Base-by-base conservation (phyloP, 2,797 vertebrate genomes). In the Phoebastria nigripes region DNA sequence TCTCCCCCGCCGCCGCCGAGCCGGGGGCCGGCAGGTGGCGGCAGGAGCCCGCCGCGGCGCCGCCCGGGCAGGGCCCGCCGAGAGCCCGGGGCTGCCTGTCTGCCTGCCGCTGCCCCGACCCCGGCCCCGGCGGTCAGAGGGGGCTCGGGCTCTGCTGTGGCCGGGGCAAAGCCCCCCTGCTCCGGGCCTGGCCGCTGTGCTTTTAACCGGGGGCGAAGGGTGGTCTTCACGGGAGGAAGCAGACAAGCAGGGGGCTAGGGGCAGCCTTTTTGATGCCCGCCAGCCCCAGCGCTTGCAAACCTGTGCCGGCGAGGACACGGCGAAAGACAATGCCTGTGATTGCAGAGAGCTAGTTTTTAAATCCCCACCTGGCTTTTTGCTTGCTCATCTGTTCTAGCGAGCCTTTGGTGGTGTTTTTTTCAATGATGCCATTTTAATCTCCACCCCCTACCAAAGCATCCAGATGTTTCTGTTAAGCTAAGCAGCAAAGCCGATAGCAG, bases 21-120 rank as follows among this genome's bases (percentile, higher is more conserved):
- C 44, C 44, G 18, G 44, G 49, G 26, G 51, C 86, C 93, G 82
- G 67, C 73, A 94, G 93, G 73, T 55, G 93, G 93, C 90, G 78
- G 59, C 55, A 82, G 41, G 66, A 44, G 39, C 73, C 35, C 58
- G 83, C 71, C 52, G 15, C 35, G 35, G 35, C 35, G 35, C 35
- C 35, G 35, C 35, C 35, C 35, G 35, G 35, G 35, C 35, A 35
- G 35, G 35, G 35, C 35, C 35, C 35, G 35, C 35, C 35, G 35
- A 47, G n/a, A 6, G 62, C 17, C 25, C 25, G n/a, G 42, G 42
- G 42, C 17, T 44, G 42, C 16, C 42, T 19, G 42, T 18, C 15
- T 6, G 16, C 8, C 51, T 4, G 51, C 51, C 51, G 26, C 28
- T 52, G 51, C 44, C 19, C 13, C 52, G 12, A 9, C 44, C 19